phyloP scores from a whole-genome alignment of 2,797 vertebrate genomes.

The Netta rufina region DNA sequence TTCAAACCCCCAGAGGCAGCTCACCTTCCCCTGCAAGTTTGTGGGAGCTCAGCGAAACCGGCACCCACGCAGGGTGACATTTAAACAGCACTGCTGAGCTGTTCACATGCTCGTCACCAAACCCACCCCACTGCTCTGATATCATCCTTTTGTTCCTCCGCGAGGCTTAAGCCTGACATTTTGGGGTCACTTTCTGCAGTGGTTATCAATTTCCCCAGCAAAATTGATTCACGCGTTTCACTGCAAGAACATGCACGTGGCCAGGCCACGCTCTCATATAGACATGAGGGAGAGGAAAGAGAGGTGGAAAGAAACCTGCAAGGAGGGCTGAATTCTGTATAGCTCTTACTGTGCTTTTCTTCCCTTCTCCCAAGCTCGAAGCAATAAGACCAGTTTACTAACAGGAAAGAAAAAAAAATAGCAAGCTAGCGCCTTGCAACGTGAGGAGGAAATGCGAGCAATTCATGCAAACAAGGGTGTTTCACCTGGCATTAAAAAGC shows the following conservation, averaged over 20 bases:
- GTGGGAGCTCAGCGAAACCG: not conserved
- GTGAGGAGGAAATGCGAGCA: not conserved
- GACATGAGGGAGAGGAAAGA: conserved; percentile 13
- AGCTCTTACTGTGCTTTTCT: not conserved
- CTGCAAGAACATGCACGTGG: not conserved
- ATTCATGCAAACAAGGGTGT: not conserved
- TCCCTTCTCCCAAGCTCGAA: not conserved
- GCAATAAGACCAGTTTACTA: not conserved
- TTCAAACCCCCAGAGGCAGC: not conserved
- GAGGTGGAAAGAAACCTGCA: not conserved
- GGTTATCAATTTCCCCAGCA: not conserved
- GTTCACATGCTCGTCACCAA: not conserved
- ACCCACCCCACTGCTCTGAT: not conserved
- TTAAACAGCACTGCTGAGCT: not conserved
- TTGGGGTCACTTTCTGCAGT: not conserved
- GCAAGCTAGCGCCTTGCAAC: not conserved
- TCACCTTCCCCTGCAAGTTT: not conserved
- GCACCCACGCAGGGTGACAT: not conserved
- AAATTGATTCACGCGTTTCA: not conserved
- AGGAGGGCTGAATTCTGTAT: not conserved
- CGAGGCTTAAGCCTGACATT: not conserved
- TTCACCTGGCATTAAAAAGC: not conserved
- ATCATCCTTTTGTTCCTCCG: not conserved
- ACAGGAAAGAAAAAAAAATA: not conserved
- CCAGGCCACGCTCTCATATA: not conserved